Evolutionary conservation across 2,888 invertebrate genomes (phyloP).

Genomic region (Dromius quadrimaculatus): DNA sequence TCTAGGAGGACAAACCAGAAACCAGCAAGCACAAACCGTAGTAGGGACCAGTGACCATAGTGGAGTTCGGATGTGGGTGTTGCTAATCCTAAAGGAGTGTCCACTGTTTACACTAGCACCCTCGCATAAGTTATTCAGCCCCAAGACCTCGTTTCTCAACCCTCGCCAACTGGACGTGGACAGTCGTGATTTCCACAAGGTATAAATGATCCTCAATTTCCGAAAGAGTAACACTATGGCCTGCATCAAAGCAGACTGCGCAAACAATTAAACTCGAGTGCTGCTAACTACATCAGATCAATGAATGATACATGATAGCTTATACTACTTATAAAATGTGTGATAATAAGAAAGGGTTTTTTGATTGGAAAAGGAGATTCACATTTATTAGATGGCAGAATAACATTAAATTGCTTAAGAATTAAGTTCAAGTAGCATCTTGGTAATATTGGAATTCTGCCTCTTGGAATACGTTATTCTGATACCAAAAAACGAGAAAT

Average conservation of each 20-base stretch:
- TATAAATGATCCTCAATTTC: constrained; percentile 42
- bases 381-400: too few relatives aligned
- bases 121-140: constrained; percentile 50
- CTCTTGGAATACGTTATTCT: too few relatives aligned
- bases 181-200: constrained; percentile 33
- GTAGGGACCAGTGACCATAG: background rate
- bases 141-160: too few relatives aligned
- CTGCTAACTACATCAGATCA: constrained; percentile 23
- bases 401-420: too few relatives aligned
- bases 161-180: background rate
- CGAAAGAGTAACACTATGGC: constrained; percentile 41
- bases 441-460: too few relatives aligned
- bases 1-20: background rate
- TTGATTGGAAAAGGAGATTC: too few relatives aligned
- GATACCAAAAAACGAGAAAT: too few relatives aligned
- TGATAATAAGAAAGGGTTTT: too few relatives aligned
- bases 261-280: constrained; percentile 1
- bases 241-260: constrained; percentile 4
- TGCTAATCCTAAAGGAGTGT: constrained; percentile 45
- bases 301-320: constrained; percentile 14
- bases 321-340: too few relatives aligned
- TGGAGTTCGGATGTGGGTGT: constrained; percentile 13
- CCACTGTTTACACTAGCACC: constrained; percentile 49
- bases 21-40: background rate
- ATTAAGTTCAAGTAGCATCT: too few relatives aligned